These are phyloP conservation scores for Nephrotoma appendiculata DNA, from an alignment of 2,888 invertebrate genomes.

Conservation along the genomic window DNA sequence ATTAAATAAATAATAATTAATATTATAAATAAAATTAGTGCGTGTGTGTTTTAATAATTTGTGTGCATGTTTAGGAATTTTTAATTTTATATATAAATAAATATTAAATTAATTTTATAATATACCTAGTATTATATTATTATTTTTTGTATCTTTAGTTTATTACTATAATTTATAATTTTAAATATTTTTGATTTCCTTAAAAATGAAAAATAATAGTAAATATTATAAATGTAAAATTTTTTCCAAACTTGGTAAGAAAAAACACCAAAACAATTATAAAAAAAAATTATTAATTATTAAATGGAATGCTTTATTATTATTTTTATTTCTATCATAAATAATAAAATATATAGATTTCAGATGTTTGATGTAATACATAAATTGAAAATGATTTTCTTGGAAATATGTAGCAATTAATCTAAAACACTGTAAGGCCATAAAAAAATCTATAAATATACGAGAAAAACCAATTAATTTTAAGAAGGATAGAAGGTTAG, in stretches of 20 bases:
- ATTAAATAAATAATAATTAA: background rate
- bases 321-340: background rate
- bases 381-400: background rate
- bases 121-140: background rate
- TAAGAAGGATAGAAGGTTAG: background rate
- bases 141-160: background rate
- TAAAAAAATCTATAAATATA: background rate
- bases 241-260: conserved; percentile 12
- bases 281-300: conserved; percentile 5
- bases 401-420: background rate
- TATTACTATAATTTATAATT: background rate
- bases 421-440: background rate
- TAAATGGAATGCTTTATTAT: background rate
- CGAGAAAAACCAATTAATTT: background rate
- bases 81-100: background rate
- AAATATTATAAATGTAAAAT: conserved; percentile 8
- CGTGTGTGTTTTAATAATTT: background rate
- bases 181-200: background rate
- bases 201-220: background rate
- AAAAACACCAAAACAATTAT: conserved; percentile 12
- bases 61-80: background rate
- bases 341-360: background rate
- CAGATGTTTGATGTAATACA: too few species aligned
- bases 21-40: background rate
- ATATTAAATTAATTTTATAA: background rate